A percentile compares a stretch with the other conserved stretches of the same genome.
phyloP scores from a whole-genome alignment of 2,888 invertebrate species.

The Alentia gelatinosa region DNA sequence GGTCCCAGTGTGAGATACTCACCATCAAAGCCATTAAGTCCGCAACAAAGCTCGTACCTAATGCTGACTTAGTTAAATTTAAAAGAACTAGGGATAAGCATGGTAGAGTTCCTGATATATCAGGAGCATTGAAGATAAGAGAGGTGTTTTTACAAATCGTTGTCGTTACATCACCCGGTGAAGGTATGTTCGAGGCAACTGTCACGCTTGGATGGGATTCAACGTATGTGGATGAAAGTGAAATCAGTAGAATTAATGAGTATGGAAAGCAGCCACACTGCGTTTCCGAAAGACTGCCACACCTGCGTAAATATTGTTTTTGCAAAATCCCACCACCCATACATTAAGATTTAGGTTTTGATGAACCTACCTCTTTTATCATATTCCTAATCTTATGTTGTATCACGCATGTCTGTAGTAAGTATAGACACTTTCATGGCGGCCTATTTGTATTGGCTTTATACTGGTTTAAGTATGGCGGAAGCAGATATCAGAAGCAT shows the following conservation, averaged over 20 bases:
- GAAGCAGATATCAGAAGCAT: no score
- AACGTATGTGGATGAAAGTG: neutral
- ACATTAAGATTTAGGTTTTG: no score
- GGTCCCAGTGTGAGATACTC: constrained; percentile 72
- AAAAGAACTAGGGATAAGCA: neutral
- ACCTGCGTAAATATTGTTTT: constrained; percentile 91
- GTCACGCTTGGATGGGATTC: neutral
- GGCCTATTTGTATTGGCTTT: no score
- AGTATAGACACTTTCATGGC: no score
- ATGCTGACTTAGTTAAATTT: neutral
- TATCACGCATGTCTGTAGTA: no score
- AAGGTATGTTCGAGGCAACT: neutral
- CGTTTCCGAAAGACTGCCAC: constrained; percentile 83
- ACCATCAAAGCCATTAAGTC: constrained; percentile 85
- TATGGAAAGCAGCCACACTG: constrained; percentile 92
- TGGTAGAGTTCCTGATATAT: neutral
- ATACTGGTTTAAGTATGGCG: no score
- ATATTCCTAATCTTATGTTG: no score
- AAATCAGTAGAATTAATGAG: constrained; percentile 86
- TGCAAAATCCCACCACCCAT: no score
- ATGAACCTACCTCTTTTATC: no score
- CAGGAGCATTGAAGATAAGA: no score
- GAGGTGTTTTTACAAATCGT: neutral
- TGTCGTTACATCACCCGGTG: neutral
- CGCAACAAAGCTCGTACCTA: constrained; percentile 81